phyloP scores from a whole-genome alignment of 2,888 invertebrate genomes.

The Drosophila hamatofila region DNA sequence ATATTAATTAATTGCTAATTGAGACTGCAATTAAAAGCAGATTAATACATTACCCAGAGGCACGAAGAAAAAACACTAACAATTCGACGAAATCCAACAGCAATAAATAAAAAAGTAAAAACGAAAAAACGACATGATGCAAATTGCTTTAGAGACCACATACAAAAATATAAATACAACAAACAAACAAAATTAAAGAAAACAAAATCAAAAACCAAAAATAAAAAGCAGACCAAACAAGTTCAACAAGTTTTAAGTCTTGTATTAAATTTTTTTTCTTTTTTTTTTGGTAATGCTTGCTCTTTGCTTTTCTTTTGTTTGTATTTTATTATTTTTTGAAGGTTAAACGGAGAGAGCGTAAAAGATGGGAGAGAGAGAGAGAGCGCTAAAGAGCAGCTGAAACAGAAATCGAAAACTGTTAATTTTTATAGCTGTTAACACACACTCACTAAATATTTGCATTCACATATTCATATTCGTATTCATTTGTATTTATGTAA shows the following conservation, averaged over 20 bases:
- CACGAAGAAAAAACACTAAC: conserved; percentile 5
- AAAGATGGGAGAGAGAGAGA: conserved; percentile 6
- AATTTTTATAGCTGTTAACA: conserved; percentile 65
- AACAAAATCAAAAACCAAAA: conserved; percentile 2
- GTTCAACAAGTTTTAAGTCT: conserved; percentile 69
- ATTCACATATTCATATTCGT: conserved; percentile 35
- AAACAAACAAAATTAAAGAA: not conserved
- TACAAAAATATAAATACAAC: not conserved
- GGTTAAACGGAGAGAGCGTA: conserved; percentile 54
- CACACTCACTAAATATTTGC: conserved; percentile 70
- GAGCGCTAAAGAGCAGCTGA: conserved; percentile 32
- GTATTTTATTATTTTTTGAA: conserved; percentile 52
- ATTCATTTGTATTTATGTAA: conserved; percentile 51
- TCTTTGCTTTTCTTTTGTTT: conserved; percentile 24
- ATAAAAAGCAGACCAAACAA: conserved; percentile 58
- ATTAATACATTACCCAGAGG: conserved; percentile 45
- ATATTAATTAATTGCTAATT: conserved; percentile 48
- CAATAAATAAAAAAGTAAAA: conserved; percentile 32
- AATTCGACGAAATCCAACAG: not conserved
- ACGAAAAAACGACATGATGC: conserved; percentile 48
- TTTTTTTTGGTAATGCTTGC: conserved; percentile 35
- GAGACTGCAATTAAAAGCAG: conserved; percentile 57
- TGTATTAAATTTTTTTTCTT: conserved; percentile 35
- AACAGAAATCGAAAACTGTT: conserved; percentile 69
- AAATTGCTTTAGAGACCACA: conserved; percentile 51